These are phyloP conservation scores for Dasypogon diadema DNA, from an alignment of 2,888 invertebrate genomes.

Conservation along the genomic window DNA sequence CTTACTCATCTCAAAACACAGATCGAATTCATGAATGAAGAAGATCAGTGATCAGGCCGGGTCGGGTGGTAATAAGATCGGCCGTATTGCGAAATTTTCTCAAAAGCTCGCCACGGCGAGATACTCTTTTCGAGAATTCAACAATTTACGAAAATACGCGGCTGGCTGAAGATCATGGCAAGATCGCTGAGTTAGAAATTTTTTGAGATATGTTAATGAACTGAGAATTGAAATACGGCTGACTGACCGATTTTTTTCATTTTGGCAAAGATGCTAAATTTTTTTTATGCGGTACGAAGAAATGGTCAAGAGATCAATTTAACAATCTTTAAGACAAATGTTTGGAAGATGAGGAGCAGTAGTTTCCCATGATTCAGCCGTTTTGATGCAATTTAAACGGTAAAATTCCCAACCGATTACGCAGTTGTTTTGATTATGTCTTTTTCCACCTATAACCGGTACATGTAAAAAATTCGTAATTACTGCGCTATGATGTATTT, in stretches of 20 bases:
- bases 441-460: no score
- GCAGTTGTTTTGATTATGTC: background rate
- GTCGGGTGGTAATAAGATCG: background rate
- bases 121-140: background rate
- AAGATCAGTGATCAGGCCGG: constrained; percentile 12
- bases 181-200: background rate
- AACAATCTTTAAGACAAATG: background rate
- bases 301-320: background rate
- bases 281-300: background rate
- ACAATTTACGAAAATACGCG: background rate
- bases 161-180: background rate
- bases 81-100: constrained; percentile 22
- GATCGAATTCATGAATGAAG: constrained; percentile 34
- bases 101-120: background rate
- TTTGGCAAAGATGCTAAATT: background rate
- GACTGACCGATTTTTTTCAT: background rate
- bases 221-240: background rate
- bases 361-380: constrained; percentile 32
- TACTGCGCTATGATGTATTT: no score
- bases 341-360: background rate
- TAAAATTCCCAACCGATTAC: background rate
- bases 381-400: constrained; percentile 6
- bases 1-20: constrained; percentile 28
- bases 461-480: no score
- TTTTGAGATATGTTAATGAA: background rate